These are phyloP conservation scores for Eublepharis macularius DNA, from an alignment of 2,113 vertebrate genomes.

Conservation along the genomic window DNA sequence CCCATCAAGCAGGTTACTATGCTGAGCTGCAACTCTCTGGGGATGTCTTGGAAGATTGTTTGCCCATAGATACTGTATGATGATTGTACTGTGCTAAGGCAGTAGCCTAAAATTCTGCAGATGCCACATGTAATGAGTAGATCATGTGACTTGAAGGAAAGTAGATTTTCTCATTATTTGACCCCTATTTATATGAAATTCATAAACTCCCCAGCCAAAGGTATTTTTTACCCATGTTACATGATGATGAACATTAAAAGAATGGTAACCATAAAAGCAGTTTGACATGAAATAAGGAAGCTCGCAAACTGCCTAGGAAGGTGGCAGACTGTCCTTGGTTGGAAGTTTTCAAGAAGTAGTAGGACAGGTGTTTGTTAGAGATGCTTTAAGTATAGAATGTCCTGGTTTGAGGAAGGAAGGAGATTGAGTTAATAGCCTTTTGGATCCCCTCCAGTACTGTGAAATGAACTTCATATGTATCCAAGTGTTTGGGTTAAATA, in stretches of 20 bases:
- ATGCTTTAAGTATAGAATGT: neutral
- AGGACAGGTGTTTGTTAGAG: neutral
- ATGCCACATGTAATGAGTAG: neutral
- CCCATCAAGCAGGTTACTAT: slow-evolving; percentile 76
- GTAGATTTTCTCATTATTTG: neutral
- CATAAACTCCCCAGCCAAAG: neutral
- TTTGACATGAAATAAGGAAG: neutral
- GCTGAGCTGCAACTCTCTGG: neutral
- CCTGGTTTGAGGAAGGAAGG: neutral
- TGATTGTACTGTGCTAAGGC: neutral
- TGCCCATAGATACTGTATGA: neutral
- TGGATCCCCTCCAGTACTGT: neutral
- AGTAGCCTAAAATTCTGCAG: neutral
- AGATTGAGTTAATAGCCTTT: neutral
- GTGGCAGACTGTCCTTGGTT: neutral
- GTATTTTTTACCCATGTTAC: neutral
- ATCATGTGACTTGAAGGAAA: neutral
- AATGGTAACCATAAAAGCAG: neutral
- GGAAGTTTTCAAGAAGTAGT: neutral
- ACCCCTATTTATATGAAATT: neutral
- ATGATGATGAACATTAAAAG: neutral
- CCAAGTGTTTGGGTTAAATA: neutral
- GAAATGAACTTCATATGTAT: neutral
- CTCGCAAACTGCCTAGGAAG: neutral
- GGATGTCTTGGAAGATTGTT: neutral